Evolutionary conservation across 1,140 invertebrate genomes (phyloP).

Genomic region (Brachionus asplanchnoidis): DNA sequence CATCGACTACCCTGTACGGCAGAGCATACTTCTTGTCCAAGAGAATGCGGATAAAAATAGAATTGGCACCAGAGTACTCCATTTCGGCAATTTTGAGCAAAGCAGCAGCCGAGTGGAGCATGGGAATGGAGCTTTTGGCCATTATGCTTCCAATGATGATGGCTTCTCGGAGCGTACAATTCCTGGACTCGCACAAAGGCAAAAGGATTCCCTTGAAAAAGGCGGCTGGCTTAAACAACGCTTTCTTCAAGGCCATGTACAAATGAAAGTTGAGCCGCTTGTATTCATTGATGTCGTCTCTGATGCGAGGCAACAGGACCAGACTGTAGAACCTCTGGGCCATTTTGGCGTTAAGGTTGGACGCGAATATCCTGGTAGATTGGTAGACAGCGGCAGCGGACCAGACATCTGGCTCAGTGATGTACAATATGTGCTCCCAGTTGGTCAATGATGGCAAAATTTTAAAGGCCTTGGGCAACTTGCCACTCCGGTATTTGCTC

Average conservation of each 20-base stretch:
- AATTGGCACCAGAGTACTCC: constrained; percentile 94
- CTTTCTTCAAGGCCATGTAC: constrained; percentile 84
- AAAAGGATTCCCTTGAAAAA: constrained; percentile 96
- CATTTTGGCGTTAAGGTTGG: constrained; percentile 91
- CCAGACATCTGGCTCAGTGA: constrained; percentile 65
- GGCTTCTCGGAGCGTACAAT: constrained; percentile 88
- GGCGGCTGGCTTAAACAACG: constrained; percentile 91
- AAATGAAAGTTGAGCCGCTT: constrained; percentile 94
- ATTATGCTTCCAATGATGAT: constrained; percentile 88
- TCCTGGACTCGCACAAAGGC: constrained; percentile 81
- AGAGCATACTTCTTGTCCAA: constrained; percentile 97
- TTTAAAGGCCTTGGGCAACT: constrained; percentile 96
- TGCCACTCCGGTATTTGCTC: constrained; percentile 83
- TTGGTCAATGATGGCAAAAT: constrained; percentile 83
- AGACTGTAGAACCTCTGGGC: constrained; percentile 92
- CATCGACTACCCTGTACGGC: constrained; percentile 89
- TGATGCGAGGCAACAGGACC: constrained; percentile 79
- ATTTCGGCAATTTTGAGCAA: constrained; percentile 84
- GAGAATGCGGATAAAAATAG: constrained; percentile 86
- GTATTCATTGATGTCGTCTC: constrained; percentile 90
- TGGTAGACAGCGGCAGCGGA: constrained; percentile 89
- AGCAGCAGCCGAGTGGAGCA: constrained; percentile 90
- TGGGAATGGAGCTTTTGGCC: constrained; percentile 82
- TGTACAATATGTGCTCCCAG: constrained; percentile 73
- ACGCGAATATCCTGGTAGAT: constrained; percentile 88